phyloP scores from a whole-genome alignment of 2,113 vertebrate species.

The Hypomesus transpacificus region DNA sequence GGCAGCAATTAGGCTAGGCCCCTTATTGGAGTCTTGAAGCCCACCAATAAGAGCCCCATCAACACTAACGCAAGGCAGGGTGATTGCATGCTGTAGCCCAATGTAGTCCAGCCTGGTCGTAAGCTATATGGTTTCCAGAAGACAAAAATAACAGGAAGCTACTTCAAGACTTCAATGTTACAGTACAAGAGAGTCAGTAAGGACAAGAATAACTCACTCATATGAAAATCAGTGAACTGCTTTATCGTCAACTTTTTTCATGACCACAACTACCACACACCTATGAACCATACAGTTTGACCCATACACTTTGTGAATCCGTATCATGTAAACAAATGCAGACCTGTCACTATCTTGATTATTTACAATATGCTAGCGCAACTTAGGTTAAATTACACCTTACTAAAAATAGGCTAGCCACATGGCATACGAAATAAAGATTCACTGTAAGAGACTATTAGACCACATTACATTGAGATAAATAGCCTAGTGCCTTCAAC shows the following conservation, averaged over 20 bases:
- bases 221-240: too few species aligned
- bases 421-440: background rate
- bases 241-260: too few species aligned
- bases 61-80: too few species aligned
- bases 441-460: background rate
- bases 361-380: conserved; percentile 19
- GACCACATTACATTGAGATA: too few species aligned
- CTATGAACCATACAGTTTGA: background rate
- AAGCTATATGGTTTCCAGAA: conserved; percentile 69
- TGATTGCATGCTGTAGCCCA: too few species aligned
- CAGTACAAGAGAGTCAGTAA: conserved; percentile 40
- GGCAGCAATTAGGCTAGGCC: too few species aligned
- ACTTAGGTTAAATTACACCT: conserved; percentile 37
- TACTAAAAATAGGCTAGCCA: conserved; percentile 29
- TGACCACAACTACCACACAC: too few species aligned
- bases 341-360: conserved; percentile 12
- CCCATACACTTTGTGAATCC: background rate
- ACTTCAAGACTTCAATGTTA: conserved; percentile 42
- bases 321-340: conserved; percentile 10
- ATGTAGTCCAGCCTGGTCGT: conserved; percentile 9
- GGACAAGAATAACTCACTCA: background rate
- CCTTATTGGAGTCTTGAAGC: too few species aligned
- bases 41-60: too few species aligned
- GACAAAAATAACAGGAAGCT: conserved; percentile 68
- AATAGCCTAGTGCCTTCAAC: too few species aligned